These are phyloP conservation scores for Oegoconia quadripuncta DNA, from an alignment of 2,888 invertebrate species.

Conservation along the genomic window DNA sequence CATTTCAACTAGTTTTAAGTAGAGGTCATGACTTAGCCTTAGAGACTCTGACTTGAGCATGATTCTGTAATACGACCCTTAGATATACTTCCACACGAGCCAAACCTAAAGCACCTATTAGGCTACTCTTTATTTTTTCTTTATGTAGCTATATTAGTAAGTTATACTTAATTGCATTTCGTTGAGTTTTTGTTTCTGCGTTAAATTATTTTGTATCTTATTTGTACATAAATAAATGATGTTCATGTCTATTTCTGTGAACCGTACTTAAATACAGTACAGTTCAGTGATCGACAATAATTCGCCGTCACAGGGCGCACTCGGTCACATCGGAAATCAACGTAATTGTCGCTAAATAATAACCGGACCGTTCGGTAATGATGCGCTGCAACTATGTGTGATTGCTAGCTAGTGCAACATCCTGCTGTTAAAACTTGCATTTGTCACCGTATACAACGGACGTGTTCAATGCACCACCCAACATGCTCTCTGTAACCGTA, in stretches of 20 bases:
- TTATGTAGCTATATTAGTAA: too few relatives aligned
- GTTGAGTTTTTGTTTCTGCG: neutral
- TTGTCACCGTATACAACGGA: conserved; percentile 30
- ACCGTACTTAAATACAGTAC: conserved; percentile 11
- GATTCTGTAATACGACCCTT: too few relatives aligned
- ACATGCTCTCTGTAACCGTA: conserved; percentile 5
- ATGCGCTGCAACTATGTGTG: conserved; percentile 48
- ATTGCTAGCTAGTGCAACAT: conserved; percentile 54
- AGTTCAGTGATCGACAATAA: conserved; percentile 35
- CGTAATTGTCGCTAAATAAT: conserved; percentile 53
- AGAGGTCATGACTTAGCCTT: too few relatives aligned
- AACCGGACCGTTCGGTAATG: conserved; percentile 31
- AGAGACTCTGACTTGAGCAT: too few relatives aligned
- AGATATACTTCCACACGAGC: too few relatives aligned
- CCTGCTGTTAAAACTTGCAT: conserved; percentile 50
- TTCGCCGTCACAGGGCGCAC: conserved; percentile 39
- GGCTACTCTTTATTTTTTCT: too few relatives aligned
- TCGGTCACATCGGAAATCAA: conserved; percentile 35
- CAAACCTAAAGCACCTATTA: too few relatives aligned
- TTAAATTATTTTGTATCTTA: neutral
- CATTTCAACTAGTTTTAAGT: too few relatives aligned
- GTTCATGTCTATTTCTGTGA: neutral
- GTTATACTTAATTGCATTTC: too few relatives aligned
- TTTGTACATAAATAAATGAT: neutral
- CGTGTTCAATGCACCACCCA: conserved; percentile 24